A percentile compares a stretch with the other conserved stretches of the same genome.
phyloP scores from a whole-genome alignment of 2,113 vertebrate genomes.

The Alethe diademata region DNA sequence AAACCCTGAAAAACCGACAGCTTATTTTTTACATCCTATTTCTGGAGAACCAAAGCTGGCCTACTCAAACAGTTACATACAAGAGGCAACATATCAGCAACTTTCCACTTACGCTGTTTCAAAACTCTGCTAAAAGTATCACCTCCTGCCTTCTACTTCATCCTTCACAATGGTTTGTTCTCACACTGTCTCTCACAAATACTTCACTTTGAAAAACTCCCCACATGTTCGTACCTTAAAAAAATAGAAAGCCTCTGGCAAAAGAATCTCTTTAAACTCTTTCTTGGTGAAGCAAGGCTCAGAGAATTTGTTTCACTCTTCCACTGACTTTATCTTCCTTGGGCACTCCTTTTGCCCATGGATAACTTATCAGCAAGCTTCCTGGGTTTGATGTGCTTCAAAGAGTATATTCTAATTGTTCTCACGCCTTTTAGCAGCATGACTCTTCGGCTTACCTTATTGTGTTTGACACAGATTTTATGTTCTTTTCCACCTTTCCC shows the following conservation, averaged over 20 bases:
- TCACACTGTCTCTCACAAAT: neutral
- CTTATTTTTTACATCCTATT: neutral
- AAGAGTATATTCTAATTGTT: neutral
- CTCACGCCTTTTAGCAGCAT: neutral
- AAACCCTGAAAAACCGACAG: neutral
- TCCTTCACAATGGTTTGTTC: neutral
- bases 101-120: neutral
- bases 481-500: neutral
- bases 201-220: neutral
- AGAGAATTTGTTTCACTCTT: neutral
- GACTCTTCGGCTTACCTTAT: neutral
- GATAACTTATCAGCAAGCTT: constrained; percentile 25
- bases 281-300: neutral
- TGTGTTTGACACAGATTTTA: neutral
- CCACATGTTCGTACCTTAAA: neutral
- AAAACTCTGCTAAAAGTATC: neutral
- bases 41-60: neutral
- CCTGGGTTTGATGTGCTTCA: constrained; percentile 11
- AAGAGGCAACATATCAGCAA: neutral
- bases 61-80: neutral
- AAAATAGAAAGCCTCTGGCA: neutral
- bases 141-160: neutral
- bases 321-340: constrained; percentile 6
- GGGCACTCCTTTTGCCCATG: neutral
- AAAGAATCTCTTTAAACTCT: neutral